Evolutionary conservation across 2,888 invertebrate genomes (phyloP).

Genomic region (Podabrus alpinus): DNA sequence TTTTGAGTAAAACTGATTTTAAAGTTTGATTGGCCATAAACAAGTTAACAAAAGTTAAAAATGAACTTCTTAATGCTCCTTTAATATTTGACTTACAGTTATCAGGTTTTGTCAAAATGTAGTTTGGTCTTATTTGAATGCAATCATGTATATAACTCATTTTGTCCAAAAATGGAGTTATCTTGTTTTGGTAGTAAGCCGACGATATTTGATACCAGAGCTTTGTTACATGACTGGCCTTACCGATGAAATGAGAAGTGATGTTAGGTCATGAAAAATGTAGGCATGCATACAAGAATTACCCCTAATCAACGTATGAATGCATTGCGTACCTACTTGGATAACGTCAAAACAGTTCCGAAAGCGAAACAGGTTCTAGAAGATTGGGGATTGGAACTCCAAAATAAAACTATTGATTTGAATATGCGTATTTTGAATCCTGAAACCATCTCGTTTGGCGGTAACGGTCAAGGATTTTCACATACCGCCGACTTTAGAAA

Average conservation of each 20-base stretch:
- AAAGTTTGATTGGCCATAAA: no score
- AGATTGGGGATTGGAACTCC: conserved; percentile 80
- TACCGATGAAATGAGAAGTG: conserved; percentile 78
- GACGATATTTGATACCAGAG: conserved; percentile 91
- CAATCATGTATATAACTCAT: no score
- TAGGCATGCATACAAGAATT: conserved; percentile 77
- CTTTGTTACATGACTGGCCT: conserved; percentile 87
- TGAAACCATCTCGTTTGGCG: conserved; percentile 71
- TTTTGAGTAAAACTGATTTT: no score
- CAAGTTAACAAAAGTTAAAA: no score
- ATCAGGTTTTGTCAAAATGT: no score
- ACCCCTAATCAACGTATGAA: conserved; percentile 76
- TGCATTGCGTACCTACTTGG: conserved; percentile 69
- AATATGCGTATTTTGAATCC: conserved; percentile 67
- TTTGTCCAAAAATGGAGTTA: no score
- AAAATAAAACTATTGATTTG: conserved; percentile 61
- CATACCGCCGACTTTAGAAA: conserved; percentile 71
- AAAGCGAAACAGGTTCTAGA: conserved; percentile 70
- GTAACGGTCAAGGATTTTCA: conserved; percentile 47
- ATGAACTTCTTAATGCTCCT: no score
- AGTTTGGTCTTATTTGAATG: no score
- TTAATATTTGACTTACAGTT: no score
- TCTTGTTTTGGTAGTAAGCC: no score
- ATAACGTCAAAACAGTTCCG: conserved; percentile 63
- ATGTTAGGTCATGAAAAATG: conserved; percentile 86